Percentiles rank a stretch among this genome's conserved stretches.
These are phyloP conservation scores for Hydraecia micacea DNA, from an alignment of 2,888 invertebrate genomes.

Conservation along the genomic window DNA sequence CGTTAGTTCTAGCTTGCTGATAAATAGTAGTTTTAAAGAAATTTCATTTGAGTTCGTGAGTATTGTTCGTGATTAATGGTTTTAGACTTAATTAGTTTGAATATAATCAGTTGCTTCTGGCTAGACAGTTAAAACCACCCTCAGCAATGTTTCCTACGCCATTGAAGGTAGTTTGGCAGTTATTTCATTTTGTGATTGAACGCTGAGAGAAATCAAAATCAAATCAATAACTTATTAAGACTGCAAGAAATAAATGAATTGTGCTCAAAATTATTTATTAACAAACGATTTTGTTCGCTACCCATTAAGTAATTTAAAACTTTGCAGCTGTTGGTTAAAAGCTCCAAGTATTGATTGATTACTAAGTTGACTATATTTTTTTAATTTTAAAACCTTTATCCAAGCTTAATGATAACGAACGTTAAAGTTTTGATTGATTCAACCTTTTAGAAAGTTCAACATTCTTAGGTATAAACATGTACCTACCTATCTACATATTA, in stretches of 20 bases:
- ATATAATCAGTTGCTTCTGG: background rate
- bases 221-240: background rate
- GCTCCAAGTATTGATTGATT: slow-evolving; percentile 3
- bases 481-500: background rate
- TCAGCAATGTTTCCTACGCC: background rate
- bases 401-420: background rate
- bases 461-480: background rate
- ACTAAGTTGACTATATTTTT: slow-evolving; percentile 7
- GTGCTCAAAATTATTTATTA: background rate
- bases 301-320: slow-evolving; percentile 1
- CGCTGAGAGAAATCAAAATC: background rate
- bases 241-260: slow-evolving; percentile 9
- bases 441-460: background rate
- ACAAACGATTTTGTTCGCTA: background rate
- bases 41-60: slow-evolving; percentile 7
- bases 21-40: background rate
- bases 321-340: slow-evolving; percentile 16
- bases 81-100: too few species aligned
- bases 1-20: background rate
- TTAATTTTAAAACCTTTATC: background rate
- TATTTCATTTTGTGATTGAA: slow-evolving; percentile 3
- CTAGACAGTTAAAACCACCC: background rate
- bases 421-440: slow-evolving; percentile 1
- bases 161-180: background rate
- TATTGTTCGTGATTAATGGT: too few species aligned